Evolutionary conservation across 2,797 vertebrate species (phyloP).

Genomic region (Muscicapa striata): DNA sequence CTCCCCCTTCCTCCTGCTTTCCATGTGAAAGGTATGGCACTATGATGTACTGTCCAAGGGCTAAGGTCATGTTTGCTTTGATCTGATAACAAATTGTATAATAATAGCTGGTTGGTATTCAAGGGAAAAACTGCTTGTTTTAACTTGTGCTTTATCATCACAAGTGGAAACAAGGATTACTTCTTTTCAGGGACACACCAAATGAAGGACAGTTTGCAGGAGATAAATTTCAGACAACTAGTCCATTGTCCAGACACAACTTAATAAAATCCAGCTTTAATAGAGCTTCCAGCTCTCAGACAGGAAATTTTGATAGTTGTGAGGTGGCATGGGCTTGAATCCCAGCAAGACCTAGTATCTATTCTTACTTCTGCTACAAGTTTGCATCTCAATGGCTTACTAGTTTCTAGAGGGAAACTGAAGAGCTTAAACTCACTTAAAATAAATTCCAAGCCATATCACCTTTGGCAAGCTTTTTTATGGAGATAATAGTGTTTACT

Average conservation of each 20-base stretch:
- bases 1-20: neutral
- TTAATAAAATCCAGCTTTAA: neutral
- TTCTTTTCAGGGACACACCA: neutral
- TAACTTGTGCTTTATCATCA: neutral
- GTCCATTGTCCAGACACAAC: neutral
- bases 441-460: constrained; percentile 12
- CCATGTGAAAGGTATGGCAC: neutral
- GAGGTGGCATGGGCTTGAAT: neutral
- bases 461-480: constrained; percentile 26
- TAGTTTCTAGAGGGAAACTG: neutral
- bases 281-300: neutral
- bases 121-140: neutral
- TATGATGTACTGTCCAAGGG: neutral
- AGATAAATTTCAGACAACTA: neutral
- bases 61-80: constrained; percentile 54
- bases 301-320: neutral
- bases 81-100: constrained; percentile 46
- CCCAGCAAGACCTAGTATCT: neutral
- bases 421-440: neutral
- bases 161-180: constrained; percentile 14
- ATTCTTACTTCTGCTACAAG: neutral
- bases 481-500: constrained; percentile 46
- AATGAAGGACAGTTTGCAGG: neutral
- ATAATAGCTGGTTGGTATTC: neutral
- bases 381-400: neutral